phyloP scores from a whole-genome alignment of 2,888 invertebrate genomes.

The Campoletis raptor region DNA sequence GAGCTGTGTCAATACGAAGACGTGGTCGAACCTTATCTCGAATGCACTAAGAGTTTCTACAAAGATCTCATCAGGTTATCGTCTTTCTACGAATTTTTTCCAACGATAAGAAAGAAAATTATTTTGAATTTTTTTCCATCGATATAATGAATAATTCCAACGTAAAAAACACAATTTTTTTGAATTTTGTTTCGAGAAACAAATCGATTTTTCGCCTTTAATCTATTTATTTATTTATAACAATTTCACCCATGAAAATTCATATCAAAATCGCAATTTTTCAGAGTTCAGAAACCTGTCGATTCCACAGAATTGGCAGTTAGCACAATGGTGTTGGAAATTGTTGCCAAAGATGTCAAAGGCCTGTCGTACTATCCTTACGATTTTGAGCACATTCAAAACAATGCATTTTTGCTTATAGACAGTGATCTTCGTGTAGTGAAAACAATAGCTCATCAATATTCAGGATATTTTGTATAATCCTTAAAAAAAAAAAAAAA shows the following conservation, averaged over 20 bases:
- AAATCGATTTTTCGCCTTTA: background rate
- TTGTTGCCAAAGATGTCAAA: constrained; percentile 77
- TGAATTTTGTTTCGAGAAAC: too few species aligned
- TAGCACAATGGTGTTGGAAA: constrained; percentile 79
- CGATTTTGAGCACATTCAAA: constrained; percentile 80
- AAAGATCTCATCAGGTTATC: constrained; percentile 86
- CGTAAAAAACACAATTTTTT: too few species aligned
- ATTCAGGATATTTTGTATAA: constrained; percentile 52
- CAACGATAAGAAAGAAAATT: background rate
- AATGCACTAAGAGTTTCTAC: constrained; percentile 86
- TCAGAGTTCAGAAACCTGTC: constrained; percentile 79
- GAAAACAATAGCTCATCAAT: constrained; percentile 80
- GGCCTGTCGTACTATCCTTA: constrained; percentile 79
- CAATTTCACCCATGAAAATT: background rate
- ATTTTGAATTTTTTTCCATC: too few species aligned
- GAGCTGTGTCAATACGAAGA: constrained; percentile 87
- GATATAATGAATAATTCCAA: too few species aligned
- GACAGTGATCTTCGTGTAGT: constrained; percentile 79
- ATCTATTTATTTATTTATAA: background rate
- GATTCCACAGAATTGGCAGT: constrained; percentile 75
- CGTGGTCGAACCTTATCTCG: constrained; percentile 85
- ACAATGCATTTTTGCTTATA: constrained; percentile 86
- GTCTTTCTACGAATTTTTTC: background rate
- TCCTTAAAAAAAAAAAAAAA: background rate
- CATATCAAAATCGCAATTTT: constrained; percentile 46